phyloP scores from a whole-genome alignment of 1,140 invertebrate species.

The Tetranychus urticae region DNA sequence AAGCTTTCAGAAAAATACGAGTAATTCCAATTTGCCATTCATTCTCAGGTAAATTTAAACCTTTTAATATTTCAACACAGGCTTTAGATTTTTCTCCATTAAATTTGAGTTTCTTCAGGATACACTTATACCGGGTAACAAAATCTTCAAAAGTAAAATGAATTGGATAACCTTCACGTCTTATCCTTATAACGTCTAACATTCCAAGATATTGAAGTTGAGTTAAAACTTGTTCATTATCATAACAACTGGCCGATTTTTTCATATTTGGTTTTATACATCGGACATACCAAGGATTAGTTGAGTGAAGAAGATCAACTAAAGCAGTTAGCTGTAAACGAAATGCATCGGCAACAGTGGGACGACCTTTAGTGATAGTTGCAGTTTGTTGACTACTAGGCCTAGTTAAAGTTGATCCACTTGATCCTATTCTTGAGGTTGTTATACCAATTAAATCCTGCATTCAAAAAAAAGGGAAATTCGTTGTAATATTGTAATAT shows the following conservation, averaged over 20 bases:
- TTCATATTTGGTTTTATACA: slow-evolving; percentile 83
- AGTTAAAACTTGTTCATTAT: slow-evolving; percentile 56
- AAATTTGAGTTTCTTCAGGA: slow-evolving; percentile 11
- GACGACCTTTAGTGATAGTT: slow-evolving; percentile 61
- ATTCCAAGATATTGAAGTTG: slow-evolving; percentile 82
- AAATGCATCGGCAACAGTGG: slow-evolving; percentile 78
- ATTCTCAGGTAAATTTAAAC: slow-evolving; percentile 32
- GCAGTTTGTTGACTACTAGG: background rate
- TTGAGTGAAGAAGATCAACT: slow-evolving; percentile 68
- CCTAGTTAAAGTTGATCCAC: background rate
- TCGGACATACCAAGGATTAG: slow-evolving; percentile 80
- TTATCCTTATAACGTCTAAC: slow-evolving; percentile 80
- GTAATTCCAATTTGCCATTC: slow-evolving; percentile 79
- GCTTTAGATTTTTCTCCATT: background rate
- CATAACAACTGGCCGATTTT: slow-evolving; percentile 60
- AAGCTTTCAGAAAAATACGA: slow-evolving; percentile 63
- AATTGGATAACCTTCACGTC: slow-evolving; percentile 58
- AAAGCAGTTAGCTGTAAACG: slow-evolving; percentile 66
- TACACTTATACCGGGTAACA: slow-evolving; percentile 45
- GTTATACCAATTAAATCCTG: too few relatives aligned
- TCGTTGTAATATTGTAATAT: too few relatives aligned
- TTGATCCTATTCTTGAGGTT: too few relatives aligned
- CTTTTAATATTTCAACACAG: slow-evolving; percentile 24
- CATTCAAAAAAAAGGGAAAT: too few relatives aligned
- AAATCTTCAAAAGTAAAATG: slow-evolving; percentile 57